These are phyloP conservation scores for Rafetus swinhoei DNA, from an alignment of 2,113 vertebrate species.

Conservation along the genomic window DNA sequence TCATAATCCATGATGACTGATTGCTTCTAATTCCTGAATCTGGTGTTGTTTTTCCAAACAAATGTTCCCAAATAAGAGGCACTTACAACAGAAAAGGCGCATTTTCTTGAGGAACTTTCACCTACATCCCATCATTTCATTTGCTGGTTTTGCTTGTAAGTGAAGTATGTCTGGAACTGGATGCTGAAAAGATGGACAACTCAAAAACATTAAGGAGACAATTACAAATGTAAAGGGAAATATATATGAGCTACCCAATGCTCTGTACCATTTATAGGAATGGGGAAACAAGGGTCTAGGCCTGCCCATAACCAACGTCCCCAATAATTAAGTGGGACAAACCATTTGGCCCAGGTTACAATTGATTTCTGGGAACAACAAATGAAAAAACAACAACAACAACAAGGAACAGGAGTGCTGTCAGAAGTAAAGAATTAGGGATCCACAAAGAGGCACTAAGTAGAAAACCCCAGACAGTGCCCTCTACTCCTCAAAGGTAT, in stretches of 20 bases:
- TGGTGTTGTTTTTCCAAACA: not conserved
- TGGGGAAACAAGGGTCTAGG: too few species aligned
- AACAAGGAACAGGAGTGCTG: too few species aligned
- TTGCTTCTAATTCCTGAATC: not conserved
- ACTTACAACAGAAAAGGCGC: not conserved
- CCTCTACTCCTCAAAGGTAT: not conserved
- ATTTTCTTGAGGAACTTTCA: not conserved
- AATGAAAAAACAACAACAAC: too few species aligned
- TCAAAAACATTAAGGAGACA: constrained; percentile 14
- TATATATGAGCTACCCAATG: not conserved
- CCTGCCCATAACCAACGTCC: too few species aligned
- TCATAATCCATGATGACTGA: constrained; percentile 22
- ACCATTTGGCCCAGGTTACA: too few species aligned
- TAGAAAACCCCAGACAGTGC: not conserved
- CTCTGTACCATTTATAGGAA: not conserved
- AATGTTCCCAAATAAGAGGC: constrained; percentile 29
- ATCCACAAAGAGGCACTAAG: not conserved
- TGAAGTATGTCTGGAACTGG: constrained; percentile 20
- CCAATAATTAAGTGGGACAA: too few species aligned
- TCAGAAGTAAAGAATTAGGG: not conserved
- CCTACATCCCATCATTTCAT: not conserved
- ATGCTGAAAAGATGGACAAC: not conserved
- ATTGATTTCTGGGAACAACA: too few species aligned
- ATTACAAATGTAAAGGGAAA: constrained; percentile 18
- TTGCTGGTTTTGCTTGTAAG: not conserved